These are phyloP conservation scores for Listronotus oregonensis DNA, from an alignment of 1,140 invertebrate genomes.

Conservation along the genomic window DNA sequence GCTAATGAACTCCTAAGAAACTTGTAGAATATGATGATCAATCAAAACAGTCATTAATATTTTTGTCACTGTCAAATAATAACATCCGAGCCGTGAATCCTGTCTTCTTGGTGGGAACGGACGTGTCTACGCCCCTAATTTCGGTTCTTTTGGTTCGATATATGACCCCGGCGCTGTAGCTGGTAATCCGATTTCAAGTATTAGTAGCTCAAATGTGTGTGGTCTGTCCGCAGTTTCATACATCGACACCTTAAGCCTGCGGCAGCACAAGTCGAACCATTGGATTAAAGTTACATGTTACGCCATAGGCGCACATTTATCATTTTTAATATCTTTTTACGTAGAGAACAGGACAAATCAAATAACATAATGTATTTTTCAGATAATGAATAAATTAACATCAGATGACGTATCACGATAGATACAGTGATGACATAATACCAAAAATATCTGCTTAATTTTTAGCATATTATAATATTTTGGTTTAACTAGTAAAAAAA, in stretches of 20 bases:
- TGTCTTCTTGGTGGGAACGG: conserved; percentile 16
- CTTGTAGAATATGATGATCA: background rate
- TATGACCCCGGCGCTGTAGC: conserved; percentile 17
- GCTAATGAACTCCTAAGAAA: no score
- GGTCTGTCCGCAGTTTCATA: conserved; percentile 19
- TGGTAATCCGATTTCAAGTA: conserved; percentile 14
- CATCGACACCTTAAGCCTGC: conserved; percentile 6
- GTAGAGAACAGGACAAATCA: no score
- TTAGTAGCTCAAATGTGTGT: conserved; percentile 20
- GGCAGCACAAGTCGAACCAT: conserved; percentile 8
- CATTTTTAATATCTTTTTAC: no score
- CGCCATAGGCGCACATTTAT: conserved; percentile 1
- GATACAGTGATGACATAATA: no score
- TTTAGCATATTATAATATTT: no score
- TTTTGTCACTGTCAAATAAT: conserved; percentile 5
- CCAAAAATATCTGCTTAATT: no score
- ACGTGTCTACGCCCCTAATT: conserved; percentile 15
- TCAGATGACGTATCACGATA: no score
- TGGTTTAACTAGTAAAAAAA: no score
- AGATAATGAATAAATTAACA: no score
- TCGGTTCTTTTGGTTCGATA: conserved; percentile 16
- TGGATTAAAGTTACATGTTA: background rate
- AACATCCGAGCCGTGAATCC: conserved; percentile 14
- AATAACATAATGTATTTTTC: no score
- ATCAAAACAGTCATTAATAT: conserved; percentile 21